These are phyloP conservation scores for Umimayanthus kanabou DNA, from an alignment of 92 coral and sea anemone species.

Conservation along the genomic window DNA sequence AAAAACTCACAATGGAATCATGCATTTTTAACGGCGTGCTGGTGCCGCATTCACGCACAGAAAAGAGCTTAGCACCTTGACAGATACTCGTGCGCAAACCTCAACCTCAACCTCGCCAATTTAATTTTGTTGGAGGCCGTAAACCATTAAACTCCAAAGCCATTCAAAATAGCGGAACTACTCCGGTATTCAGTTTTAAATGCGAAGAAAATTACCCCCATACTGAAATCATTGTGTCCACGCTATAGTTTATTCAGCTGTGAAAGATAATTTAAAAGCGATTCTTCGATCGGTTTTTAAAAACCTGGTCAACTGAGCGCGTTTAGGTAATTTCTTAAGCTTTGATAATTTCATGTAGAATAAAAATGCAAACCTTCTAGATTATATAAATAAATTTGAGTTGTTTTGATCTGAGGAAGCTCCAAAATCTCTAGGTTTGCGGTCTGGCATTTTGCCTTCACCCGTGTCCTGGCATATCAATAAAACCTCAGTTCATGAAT, in stretches of 20 bases:
- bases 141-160: neutral
- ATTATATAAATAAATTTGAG: neutral
- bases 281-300: neutral
- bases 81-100: neutral
- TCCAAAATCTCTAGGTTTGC: neutral
- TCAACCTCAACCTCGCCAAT: neutral
- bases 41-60: slow-evolving; percentile 31
- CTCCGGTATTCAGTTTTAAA: slow-evolving; percentile 27
- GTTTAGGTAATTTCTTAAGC: too few relatives aligned
- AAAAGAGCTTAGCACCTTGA: slow-evolving; percentile 1
- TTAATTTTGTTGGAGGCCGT: neutral
- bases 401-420: slow-evolving; percentile 28
- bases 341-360: neutral
- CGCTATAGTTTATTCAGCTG: slow-evolving; percentile 34
- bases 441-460: slow-evolving; percentile 27
- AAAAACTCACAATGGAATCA: slow-evolving; percentile 33
- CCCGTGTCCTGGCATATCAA: neutral
- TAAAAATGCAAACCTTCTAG: neutral
- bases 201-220: slow-evolving; percentile 2
- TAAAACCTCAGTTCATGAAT: neutral
- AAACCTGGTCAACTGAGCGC: neutral
- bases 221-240: neutral
- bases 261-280: neutral
- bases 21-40: slow-evolving; percentile 15
- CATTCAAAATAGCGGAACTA: neutral